Percentiles rank a stretch among this genome's conserved stretches.
Evolutionary conservation across 2,888 invertebrate species (phyloP).

Genomic region (Cosmia pyralina): DNA sequence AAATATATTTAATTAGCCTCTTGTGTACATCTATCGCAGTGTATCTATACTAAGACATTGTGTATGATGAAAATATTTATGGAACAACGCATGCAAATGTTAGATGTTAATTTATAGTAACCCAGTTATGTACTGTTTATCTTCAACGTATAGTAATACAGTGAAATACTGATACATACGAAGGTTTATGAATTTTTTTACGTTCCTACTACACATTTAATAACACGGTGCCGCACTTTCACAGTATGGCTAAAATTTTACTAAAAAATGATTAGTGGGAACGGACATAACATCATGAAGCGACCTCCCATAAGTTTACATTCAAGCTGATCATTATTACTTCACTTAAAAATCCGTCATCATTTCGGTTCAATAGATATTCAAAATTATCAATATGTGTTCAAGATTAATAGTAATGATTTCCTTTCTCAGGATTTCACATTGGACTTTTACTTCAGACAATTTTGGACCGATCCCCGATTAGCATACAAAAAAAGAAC

Average conservation of each 20-base stretch:
- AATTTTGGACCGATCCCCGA: slow-evolving; percentile 99
- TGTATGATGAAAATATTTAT: slow-evolving; percentile 65
- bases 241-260: not conserved
- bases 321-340: slow-evolving; percentile 17
- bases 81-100: slow-evolving; percentile 78
- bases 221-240: not conserved
- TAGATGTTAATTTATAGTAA: slow-evolving; percentile 75
- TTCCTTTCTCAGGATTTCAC: slow-evolving; percentile 95
- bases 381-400: not conserved
- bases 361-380: not conserved
- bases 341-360: slow-evolving; percentile 7
- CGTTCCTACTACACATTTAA: slow-evolving; percentile 48
- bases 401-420: slow-evolving; percentile 32
- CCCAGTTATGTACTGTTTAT: slow-evolving; percentile 42
- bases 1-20: slow-evolving; percentile 62
- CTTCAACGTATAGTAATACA: slow-evolving; percentile 34
- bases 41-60: slow-evolving; percentile 63
- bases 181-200: slow-evolving; percentile 26
- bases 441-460: slow-evolving; percentile 99
- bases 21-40: slow-evolving; percentile 61
- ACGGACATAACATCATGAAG: slow-evolving; percentile 29
- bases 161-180: slow-evolving; percentile 27
- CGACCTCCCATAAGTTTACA: slow-evolving; percentile 4
- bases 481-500: slow-evolving; percentile 97
- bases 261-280: slow-evolving; percentile 38